Evolutionary conservation across 2,888 invertebrate species (phyloP).

Genomic region (Silvanus unidentatus): DNA sequence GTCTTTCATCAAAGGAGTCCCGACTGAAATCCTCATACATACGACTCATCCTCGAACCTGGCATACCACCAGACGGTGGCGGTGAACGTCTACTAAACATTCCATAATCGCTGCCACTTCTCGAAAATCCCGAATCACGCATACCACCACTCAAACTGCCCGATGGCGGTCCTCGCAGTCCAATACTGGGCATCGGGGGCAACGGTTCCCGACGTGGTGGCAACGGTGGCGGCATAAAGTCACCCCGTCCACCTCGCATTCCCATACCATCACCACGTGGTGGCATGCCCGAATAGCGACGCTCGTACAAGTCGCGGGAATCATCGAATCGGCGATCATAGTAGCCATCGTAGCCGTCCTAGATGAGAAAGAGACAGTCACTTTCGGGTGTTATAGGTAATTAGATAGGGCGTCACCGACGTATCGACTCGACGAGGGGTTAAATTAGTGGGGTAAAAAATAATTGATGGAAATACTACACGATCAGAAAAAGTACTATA

Average conservation of each 20-base stretch:
- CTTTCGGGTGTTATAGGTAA: too few species aligned
- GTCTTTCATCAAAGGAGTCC: constrained; percentile 81
- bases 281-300: constrained; percentile 62
- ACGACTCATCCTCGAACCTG: constrained; percentile 49
- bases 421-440: background rate
- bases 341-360: constrained; percentile 73
- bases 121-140: constrained; percentile 58
- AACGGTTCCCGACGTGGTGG: constrained; percentile 67
- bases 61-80: constrained; percentile 52
- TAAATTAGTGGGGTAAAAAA: background rate
- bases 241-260: constrained; percentile 51
- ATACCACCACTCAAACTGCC: constrained; percentile 60
- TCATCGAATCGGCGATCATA: constrained; percentile 78
- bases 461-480: too few species aligned
- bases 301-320: constrained; percentile 72
- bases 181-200: constrained; percentile 61
- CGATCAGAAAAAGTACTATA: too few species aligned
- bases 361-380: too few species aligned
- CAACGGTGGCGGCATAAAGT: constrained; percentile 68
- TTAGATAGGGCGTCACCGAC: too few species aligned
- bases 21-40: constrained; percentile 86
- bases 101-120: constrained; percentile 57
- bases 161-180: constrained; percentile 53
- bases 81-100: constrained; percentile 82
- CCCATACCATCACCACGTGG: constrained; percentile 46